Evolutionary conservation across 1,140 invertebrate species (phyloP).

Genomic region (Dreissena polymorpha): DNA sequence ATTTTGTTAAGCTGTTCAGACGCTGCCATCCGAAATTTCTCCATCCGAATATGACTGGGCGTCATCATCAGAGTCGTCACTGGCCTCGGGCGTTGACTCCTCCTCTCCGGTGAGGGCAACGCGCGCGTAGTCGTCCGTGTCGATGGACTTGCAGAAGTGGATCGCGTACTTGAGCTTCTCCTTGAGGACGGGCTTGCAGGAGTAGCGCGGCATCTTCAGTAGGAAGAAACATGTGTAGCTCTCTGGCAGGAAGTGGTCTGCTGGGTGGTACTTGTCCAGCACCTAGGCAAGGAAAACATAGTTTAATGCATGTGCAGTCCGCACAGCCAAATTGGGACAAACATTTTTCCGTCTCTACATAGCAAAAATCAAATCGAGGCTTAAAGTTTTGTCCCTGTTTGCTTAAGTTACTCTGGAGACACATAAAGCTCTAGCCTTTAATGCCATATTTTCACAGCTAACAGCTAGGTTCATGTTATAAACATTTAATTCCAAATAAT

Average conservation of each 20-base stretch:
- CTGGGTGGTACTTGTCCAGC: constrained; percentile 96
- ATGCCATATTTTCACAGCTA: too few relatives aligned
- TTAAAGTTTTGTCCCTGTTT: too few relatives aligned
- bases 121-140: constrained; percentile 97
- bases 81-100: constrained; percentile 74
- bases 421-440: too few relatives aligned
- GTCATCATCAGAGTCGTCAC: constrained; percentile 71
- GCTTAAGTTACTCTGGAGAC: too few relatives aligned
- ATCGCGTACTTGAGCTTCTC: constrained; percentile 99
- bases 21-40: constrained; percentile 53
- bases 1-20: too few relatives aligned
- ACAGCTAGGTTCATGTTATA: too few relatives aligned
- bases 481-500: too few relatives aligned
- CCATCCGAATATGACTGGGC: constrained; percentile 74
- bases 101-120: constrained; percentile 84
- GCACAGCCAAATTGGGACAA: not conserved
- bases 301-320: not conserved
- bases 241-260: constrained; percentile 97
- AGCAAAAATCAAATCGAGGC: too few relatives aligned
- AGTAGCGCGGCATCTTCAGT: constrained; percentile 98
- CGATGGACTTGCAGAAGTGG: constrained; percentile 98
- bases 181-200: constrained; percentile 94
- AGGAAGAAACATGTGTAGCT: constrained; percentile 99
- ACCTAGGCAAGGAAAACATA: constrained; percentile 83
- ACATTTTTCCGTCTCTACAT: too few relatives aligned